Conservation (phyloP, 2,113 vertebrate species). For the Nanorana parkeri region DNA sequence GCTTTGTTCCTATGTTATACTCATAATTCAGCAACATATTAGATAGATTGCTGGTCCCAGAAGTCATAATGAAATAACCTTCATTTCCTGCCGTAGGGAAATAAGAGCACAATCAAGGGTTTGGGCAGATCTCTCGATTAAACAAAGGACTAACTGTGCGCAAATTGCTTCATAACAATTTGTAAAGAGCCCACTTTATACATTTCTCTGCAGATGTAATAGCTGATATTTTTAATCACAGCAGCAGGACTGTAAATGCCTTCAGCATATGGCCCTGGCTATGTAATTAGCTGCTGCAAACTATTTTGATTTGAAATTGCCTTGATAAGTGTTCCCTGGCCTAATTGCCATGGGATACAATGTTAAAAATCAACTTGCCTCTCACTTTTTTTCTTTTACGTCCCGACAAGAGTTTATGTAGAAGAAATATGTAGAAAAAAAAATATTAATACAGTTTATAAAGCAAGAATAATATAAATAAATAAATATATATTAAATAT, state of each 20-base stretch:
- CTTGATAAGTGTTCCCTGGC: slow-evolving; percentile 64
- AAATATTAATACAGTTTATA: too few species aligned
- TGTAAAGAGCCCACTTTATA: slow-evolving; percentile 80
- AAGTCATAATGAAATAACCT: slow-evolving; percentile 89
- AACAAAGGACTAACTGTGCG: slow-evolving; percentile 84
- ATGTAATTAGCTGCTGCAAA: slow-evolving; percentile 71
- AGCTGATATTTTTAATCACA: slow-evolving; percentile 76
- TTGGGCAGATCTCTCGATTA: slow-evolving; percentile 81
- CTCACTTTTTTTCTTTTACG: background rate
- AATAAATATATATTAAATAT: too few species aligned
- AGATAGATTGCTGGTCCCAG: slow-evolving; percentile 86
- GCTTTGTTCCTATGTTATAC: slow-evolving; percentile 88
- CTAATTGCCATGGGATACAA: slow-evolving; percentile 59
- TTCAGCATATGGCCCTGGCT: slow-evolving; percentile 63
- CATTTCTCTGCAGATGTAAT: slow-evolving; percentile 84
- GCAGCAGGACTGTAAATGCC: slow-evolving; percentile 67
- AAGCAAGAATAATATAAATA: too few species aligned
- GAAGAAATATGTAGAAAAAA: slow-evolving; percentile 63
- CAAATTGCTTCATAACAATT: slow-evolving; percentile 83
- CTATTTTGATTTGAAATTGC: slow-evolving; percentile 71
- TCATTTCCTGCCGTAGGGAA: slow-evolving; percentile 81
- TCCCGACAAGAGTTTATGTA: slow-evolving; percentile 51
- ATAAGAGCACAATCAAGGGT: slow-evolving; percentile 82
- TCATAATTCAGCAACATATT: slow-evolving; percentile 88
- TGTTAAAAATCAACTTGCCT: slow-evolving; percentile 64